Conservation (phyloP, 2,888 invertebrate species). For the Dynastes maya region DNA sequence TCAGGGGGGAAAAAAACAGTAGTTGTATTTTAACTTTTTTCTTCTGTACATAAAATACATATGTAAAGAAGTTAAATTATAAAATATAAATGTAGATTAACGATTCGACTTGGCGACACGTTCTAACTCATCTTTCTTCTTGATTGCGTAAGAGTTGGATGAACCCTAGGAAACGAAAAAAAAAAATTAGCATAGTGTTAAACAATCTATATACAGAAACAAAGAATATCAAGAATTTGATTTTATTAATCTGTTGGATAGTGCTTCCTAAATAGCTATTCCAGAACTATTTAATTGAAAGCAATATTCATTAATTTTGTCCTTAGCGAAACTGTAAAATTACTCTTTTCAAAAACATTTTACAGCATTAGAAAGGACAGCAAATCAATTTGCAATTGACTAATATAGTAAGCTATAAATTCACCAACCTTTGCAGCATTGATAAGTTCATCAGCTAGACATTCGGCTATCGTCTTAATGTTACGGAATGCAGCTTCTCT, state of each 20-base stretch:
- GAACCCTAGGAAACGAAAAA: conserved; percentile 81
- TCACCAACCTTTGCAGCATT: conserved; percentile 94
- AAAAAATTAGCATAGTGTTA: background rate
- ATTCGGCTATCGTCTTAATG: conserved; percentile 99
- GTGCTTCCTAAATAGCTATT: conserved; percentile 25
- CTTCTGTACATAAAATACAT: conserved; percentile 48
- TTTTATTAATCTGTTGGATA: conserved; percentile 35
- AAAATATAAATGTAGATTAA: conserved; percentile 74
- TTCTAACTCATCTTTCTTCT: conserved; percentile 99
- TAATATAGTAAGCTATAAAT: background rate
- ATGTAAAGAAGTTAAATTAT: conserved; percentile 53
- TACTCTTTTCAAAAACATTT: conserved; percentile 52
- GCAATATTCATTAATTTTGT: conserved; percentile 57
- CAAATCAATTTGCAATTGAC: conserved; percentile 10
- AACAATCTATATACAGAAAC: conserved; percentile 7
- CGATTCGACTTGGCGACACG: conserved; percentile 99
- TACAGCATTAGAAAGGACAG: conserved; percentile 66
- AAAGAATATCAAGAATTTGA: conserved; percentile 49
- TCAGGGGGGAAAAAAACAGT: background rate
- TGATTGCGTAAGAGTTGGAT: conserved; percentile 99
- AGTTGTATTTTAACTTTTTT: conserved; percentile 28
- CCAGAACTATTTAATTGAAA: conserved; percentile 39
- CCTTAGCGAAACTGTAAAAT: conserved; percentile 65
- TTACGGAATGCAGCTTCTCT: conserved; percentile 99
- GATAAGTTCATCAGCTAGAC: conserved; percentile 99